Evolutionary conservation across 2,888 invertebrate species (phyloP).

Genomic region (Drosophila mettleri): DNA sequence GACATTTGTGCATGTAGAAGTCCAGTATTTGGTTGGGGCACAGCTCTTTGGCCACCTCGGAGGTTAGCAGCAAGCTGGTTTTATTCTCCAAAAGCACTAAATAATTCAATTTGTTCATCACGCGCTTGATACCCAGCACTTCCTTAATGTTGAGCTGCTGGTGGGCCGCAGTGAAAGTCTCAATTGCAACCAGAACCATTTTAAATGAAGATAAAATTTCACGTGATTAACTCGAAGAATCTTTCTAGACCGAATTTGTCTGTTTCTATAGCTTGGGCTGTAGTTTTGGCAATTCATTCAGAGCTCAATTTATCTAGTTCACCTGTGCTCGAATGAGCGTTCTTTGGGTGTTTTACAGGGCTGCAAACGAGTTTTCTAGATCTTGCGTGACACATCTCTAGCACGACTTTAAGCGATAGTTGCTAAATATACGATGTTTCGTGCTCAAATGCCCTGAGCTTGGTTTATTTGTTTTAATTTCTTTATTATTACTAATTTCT

Average conservation of each 20-base stretch:
- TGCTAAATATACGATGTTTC: no score
- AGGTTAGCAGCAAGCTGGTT: neutral
- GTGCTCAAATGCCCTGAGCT: no score
- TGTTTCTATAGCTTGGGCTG: neutral
- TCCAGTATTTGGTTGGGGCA: neutral
- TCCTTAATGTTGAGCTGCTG: neutral
- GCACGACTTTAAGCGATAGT: no score
- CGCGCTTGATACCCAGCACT: neutral
- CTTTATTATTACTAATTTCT: no score
- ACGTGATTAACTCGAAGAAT: neutral
- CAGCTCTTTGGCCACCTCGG: neutral
- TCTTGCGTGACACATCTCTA: no score
- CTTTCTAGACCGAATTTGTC: neutral
- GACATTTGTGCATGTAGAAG: neutral
- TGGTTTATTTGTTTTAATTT: no score
- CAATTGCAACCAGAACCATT: neutral
- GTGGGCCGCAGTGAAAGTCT: accelerated
- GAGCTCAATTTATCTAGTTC: neutral
- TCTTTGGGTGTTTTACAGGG: no score
- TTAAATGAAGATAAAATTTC: neutral
- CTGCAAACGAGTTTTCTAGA: no score
- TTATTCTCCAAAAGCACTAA: neutral
- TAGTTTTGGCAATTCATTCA: no score
- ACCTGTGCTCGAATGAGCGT: no score
- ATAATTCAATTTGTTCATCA: neutral